phyloP scores from a whole-genome alignment of 2,113 vertebrate genomes.

The Clarias magur region DNA sequence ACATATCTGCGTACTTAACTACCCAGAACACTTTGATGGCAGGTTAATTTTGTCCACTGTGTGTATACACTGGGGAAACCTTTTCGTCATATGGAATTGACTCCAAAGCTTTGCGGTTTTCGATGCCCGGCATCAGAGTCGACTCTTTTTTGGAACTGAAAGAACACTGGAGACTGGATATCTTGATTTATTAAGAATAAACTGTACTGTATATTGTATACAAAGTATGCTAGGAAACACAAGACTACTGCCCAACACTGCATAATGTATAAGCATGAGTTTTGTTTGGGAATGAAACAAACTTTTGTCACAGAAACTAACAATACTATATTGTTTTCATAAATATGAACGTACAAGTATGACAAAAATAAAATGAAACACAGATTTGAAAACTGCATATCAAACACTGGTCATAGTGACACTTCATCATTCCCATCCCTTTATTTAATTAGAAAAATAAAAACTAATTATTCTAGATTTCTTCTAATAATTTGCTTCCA shows the following conservation, averaged over 20 bases:
- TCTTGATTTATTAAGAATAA: background rate
- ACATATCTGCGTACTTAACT: too few relatives aligned
- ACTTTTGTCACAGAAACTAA: background rate
- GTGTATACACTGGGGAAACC: too few relatives aligned
- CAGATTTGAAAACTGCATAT: too few relatives aligned
- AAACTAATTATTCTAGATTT: too few relatives aligned
- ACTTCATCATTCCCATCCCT: too few relatives aligned
- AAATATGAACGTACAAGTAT: background rate
- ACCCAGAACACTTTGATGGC: too few relatives aligned
- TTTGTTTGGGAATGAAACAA: background rate
- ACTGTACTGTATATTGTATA: background rate
- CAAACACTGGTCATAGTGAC: too few relatives aligned
- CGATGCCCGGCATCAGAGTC: background rate
- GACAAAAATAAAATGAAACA: too few relatives aligned
- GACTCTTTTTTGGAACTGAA: background rate
- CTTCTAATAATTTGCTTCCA: too few relatives aligned
- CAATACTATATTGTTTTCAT: background rate
- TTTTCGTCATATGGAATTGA: background rate
- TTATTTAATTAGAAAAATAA: too few relatives aligned
- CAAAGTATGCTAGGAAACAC: background rate
- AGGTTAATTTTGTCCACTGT: too few relatives aligned
- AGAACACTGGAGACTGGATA: background rate
- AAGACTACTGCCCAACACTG: background rate
- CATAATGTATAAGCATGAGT: background rate
- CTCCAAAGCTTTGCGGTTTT: background rate